Evolutionary conservation across 2,113 vertebrate species (phyloP), one percentile per base, ranked within the genome.

Genomic region (Amblyopsis rosae): DNA sequence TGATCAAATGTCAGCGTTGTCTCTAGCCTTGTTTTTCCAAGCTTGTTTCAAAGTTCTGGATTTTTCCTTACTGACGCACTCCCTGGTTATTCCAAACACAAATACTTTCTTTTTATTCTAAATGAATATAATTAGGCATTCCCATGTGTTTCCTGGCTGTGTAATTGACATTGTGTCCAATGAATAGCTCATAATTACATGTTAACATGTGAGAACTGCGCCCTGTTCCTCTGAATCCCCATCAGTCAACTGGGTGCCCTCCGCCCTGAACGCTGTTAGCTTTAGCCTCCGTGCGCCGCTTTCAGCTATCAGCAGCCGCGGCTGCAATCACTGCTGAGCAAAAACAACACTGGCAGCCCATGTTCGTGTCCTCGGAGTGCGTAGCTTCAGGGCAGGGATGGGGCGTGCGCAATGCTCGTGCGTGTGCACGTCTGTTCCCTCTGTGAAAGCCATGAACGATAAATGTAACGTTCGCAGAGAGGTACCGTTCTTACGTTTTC

Each of bases 141-240:
- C 7, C 67, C 3, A 59, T 80, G 78, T 70, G 67, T 78, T 76
- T 61, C 63, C 76, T 75, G 72, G 64, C 85, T 78, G 72, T 88
- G 79, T 82, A 88, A 81, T 86, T 82, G 85, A 83, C 86, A 85
- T 77, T 89, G 82, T 87, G 88, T 79, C 88, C 87, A 87, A 87
- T 90, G 89, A 93, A 93, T 91, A 85, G 82, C 79, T 82, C 77
- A 84, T 93, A 92, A 93, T 93, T 92, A 88, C 88, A 90, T 70
- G 84, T 90, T 89, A 88, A 88, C 88, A 79, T 81, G 82, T 84
- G 82, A 80, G 69, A 68, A 46, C 89, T 88, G 82, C 91, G 58
- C 90, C 90, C 87, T 88, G 81, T 82, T 86, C 85, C 83, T 80
- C 84, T 80, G 75, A 84, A 90, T 89, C 82, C 26, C 80, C 88